Evolutionary conservation across 2,797 vertebrate species (phyloP), one percentile per base, ranked within the genome.

Genomic region (Sebastes miniatus): DNA sequence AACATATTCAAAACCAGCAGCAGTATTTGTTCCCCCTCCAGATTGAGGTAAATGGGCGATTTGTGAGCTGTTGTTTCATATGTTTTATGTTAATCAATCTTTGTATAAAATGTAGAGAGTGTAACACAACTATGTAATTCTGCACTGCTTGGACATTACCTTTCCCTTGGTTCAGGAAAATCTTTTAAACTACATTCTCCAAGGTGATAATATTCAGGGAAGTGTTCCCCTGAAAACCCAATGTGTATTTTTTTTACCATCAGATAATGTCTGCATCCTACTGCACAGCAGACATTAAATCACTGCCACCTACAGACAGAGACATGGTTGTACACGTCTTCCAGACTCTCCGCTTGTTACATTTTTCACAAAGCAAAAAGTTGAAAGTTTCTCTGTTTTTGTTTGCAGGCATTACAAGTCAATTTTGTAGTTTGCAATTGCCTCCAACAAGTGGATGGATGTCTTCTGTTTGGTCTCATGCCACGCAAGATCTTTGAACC

Each of bases 271-370:
- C 54, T 54, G 4, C 24, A 27, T 73, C 34, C 4, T 18, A 24
- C 22, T 57, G 32, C n/a, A 52, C 43, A 27, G 62, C 64, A 76
- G 67, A 10, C 43, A 69, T 77, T 67, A 27, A 86, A 80, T 71
- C 20, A 6, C 80, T 91, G 90, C 91, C 90, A 78, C 85, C 91
- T 91, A 84, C 83, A 88, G 87, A 70, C 47, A 20, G 2, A 73
- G 18, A 50, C 1, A 2, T 11, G 22, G 3, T 68, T 74, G n/a
- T 64, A 22, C 75, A 66, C 1, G 10, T 76, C 59, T 8, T 43
- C 67, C 10, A 50, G 36, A 59, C 10, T 10, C 2, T 43, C 6
- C 8, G 24, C 20, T 50, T 43, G 29, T 65, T 66, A 5, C 25
- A 24, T 1, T 59, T 24, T 34, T 13, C 14, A 47, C 22, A 63